phyloP scores from a whole-genome alignment of 2,888 invertebrate species.

The Eupithecia subumbrata region DNA sequence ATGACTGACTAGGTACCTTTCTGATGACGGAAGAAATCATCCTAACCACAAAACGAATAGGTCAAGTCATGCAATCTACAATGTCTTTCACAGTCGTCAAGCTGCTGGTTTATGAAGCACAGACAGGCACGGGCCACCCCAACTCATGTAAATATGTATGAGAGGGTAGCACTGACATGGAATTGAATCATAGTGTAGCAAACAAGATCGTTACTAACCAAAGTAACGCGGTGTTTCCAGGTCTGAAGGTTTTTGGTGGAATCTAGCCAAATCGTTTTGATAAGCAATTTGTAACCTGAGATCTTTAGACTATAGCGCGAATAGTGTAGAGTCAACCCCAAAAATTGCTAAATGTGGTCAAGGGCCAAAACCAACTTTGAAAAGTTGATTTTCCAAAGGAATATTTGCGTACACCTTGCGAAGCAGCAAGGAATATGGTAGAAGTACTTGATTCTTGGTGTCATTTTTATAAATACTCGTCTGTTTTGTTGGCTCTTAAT shows the following conservation, averaged over 20 bases:
- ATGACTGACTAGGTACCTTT: background rate
- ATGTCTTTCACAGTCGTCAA: slow-evolving; percentile 28
- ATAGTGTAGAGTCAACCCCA: background rate
- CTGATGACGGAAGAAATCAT: background rate
- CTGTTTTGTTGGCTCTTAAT: no score
- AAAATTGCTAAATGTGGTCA: background rate
- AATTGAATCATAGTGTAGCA: slow-evolving; percentile 37
- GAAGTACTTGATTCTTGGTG: no score
- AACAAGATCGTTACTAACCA: slow-evolving; percentile 24
- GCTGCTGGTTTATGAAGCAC: slow-evolving; percentile 27
- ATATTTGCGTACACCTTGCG: no score
- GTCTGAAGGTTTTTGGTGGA: background rate
- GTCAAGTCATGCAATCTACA: slow-evolving; percentile 18
- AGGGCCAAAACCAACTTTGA: no score
- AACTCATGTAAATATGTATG: slow-evolving; percentile 45
- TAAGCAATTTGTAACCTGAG: background rate
- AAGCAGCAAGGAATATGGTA: no score
- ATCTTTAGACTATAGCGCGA: background rate
- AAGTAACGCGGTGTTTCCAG: slow-evolving; percentile 22
- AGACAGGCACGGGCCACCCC: slow-evolving; percentile 37
- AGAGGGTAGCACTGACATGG: slow-evolving; percentile 37
- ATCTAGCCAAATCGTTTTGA: background rate
- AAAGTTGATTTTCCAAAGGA: background rate
- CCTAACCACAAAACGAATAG: slow-evolving; percentile 8
- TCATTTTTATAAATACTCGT: no score